phyloP scores from a whole-genome alignment of 2,888 invertebrate genomes.

The Drosophila testacea region DNA sequence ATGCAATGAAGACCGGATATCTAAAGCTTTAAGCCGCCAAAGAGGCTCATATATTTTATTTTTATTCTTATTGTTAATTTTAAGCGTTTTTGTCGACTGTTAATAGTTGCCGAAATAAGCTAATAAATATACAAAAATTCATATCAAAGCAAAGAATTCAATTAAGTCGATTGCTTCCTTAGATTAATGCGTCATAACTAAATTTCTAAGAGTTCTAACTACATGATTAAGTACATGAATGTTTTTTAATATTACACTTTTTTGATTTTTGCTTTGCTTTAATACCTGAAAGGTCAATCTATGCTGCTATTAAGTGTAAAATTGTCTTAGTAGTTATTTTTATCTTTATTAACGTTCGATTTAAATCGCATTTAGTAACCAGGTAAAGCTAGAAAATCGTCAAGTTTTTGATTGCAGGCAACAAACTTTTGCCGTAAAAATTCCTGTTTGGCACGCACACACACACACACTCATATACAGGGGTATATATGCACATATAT shows the following conservation, averaged over 20 bases:
- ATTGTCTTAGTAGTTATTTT: conserved; percentile 3
- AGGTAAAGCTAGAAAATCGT: conserved; percentile 24
- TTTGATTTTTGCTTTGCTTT: conserved; percentile 15
- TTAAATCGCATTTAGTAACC: conserved; percentile 12
- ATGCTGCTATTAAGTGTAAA: conserved; percentile 10
- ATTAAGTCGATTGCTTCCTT: neutral
- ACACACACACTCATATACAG: conserved; percentile 8
- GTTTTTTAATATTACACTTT: neutral
- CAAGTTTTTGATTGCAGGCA: conserved; percentile 50
- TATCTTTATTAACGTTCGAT: conserved; percentile 20
- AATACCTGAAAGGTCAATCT: conserved; percentile 11
- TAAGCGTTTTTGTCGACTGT: too few relatives aligned
- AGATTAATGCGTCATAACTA: conserved; percentile 1
- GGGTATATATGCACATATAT: neutral
- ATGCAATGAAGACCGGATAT: too few relatives aligned
- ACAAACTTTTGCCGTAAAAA: conserved; percentile 55
- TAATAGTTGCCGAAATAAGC: too few relatives aligned
- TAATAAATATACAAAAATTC: neutral
- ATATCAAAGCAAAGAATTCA: neutral
- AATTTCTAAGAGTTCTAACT: neutral
- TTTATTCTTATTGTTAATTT: too few relatives aligned
- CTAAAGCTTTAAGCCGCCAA: too few relatives aligned
- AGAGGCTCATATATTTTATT: too few relatives aligned
- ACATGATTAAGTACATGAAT: neutral
- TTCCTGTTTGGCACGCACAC: conserved; percentile 63